Evolutionary conservation across 2,113 vertebrate genomes (phyloP), one percentile per base, ranked within the genome.

Genomic region (Bostrychus sinensis): DNA sequence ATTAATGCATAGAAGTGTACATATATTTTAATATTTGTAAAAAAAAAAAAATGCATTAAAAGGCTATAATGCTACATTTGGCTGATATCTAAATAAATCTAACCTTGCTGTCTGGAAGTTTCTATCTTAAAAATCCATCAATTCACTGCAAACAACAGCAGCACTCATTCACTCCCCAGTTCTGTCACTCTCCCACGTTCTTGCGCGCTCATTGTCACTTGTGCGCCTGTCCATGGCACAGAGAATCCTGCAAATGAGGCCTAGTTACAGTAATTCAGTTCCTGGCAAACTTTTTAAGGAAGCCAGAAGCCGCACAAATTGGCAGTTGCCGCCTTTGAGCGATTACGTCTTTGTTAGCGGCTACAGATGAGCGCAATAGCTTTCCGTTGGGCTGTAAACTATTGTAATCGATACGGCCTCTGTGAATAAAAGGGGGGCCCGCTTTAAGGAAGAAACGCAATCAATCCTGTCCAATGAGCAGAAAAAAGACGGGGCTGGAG

Each of bases 271-370:
- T 81, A 69, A 78, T 80, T 85, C 72, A 66, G 63, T 66, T 67
- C 70, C 53, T 19, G 46, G 72, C 43, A 85, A 82, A 84, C 36
- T 48, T 67, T 45, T 77, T 56, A 62, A 73, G 79, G 58, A 72
- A 79, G 75, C 28, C 43, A 63, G 20, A 36, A 82, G 57, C 34
- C 66, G 62, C 59, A 64, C 73, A 86, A 89, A 84, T 82, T 86
- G 81, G 77, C 70, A 72, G 79, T 82, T 88, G 67, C 73, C 73
- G 23, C 60, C 66, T 83, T 78, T 80, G 83, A 89, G 74, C 72
- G 83, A 89, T 89, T 88, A 84, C 45, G 39, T 79, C 82, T 85
- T 86, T 86, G 84, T 86, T 83, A 77, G 84, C 43, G 51, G 57
- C 74, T 80, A 79, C 75, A 80, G 81, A 84, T 14, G 75, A 66